Percentiles rank a stretch among this genome's conserved stretches.
Evolutionary conservation across 2,888 invertebrate species (phyloP).

Genomic region (Torymus auratus): DNA sequence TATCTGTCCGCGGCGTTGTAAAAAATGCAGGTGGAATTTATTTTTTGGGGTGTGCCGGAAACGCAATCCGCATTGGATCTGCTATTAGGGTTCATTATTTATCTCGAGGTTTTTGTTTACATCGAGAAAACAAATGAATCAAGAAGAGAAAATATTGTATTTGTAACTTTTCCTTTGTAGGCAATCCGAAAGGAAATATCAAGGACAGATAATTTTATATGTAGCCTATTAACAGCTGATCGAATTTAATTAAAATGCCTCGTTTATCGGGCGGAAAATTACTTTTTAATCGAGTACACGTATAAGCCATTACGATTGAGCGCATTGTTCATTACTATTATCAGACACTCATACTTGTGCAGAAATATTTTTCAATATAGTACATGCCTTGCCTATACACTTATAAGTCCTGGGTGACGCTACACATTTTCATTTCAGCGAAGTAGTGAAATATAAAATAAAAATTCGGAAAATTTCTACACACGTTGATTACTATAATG

Average conservation of each 20-base stretch:
- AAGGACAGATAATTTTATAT: conserved; percentile 30
- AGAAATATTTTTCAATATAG: background rate
- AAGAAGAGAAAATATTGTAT: background rate
- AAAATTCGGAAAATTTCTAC: no score
- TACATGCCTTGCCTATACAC: background rate
- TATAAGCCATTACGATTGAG: conserved; percentile 17
- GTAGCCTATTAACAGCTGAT: conserved; percentile 46
- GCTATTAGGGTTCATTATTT: background rate
- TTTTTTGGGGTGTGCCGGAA: no score
- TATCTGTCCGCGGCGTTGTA: no score
- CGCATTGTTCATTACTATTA: conserved; percentile 24
- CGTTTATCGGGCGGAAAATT: conserved; percentile 65
- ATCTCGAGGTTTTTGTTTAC: background rate
- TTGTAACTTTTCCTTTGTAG: conserved; percentile 3
- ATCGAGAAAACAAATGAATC: background rate
- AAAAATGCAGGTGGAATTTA: no score
- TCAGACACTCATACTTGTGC: background rate
- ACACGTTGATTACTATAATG: no score
- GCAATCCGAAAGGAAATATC: background rate
- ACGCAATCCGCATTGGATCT: no score
- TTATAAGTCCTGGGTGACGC: no score
- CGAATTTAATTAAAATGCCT: conserved; percentile 68
- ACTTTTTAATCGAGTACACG: conserved; percentile 62
- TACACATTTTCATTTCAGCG: no score
- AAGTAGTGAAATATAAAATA: no score